Percentiles rank a stretch among this genome's conserved stretches.
phyloP scores from a whole-genome alignment of 2,113 vertebrate genomes.

The Progne subis region DNA sequence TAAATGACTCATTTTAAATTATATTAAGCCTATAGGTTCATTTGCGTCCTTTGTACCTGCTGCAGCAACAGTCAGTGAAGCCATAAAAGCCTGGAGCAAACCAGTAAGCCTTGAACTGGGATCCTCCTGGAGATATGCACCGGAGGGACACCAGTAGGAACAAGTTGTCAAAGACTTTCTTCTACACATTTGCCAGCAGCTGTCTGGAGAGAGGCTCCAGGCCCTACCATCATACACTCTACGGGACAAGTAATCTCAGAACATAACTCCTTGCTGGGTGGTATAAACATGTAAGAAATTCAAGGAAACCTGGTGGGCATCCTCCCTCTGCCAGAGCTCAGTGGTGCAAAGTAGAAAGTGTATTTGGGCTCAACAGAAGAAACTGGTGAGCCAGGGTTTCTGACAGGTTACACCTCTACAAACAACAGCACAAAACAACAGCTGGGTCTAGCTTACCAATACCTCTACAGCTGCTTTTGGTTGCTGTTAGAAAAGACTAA shows the following conservation, averaged over 20 bases:
- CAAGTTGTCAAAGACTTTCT: not conserved
- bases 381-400: not conserved
- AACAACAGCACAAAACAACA: not conserved
- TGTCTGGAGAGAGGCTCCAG: not conserved
- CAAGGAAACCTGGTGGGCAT: not conserved
- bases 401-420: not conserved
- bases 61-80: not conserved
- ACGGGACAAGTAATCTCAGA: not conserved
- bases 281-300: not conserved
- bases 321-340: not conserved
- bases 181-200: not conserved
- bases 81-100: slow-evolving; percentile 15
- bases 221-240: not conserved
- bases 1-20: slow-evolving; percentile 31
- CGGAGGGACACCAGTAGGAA: not conserved
- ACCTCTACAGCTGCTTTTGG: not conserved
- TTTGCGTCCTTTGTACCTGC: not conserved
- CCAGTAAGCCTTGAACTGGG: not conserved
- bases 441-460: not conserved
- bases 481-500: not conserved
- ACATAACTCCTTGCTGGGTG: not conserved
- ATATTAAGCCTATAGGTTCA: slow-evolving; percentile 28
- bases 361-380: not conserved
- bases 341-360: not conserved
- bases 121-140: not conserved